phyloP scores from a whole-genome alignment of 2,113 vertebrate genomes.

The Oenanthe oenanthe region DNA sequence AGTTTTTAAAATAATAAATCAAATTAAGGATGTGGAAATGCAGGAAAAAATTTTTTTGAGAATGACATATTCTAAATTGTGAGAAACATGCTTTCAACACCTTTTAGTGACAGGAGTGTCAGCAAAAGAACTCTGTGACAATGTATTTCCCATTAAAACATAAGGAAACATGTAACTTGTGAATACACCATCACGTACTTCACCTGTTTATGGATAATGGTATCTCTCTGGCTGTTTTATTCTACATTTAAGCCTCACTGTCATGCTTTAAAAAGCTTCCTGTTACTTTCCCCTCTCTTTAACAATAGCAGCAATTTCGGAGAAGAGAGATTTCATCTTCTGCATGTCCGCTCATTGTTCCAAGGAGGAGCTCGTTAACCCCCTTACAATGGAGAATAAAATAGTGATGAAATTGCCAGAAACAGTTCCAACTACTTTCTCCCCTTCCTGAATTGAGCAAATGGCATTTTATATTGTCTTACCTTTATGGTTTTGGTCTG shows the following conservation, averaged over 20 bases:
- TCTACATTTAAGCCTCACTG: not conserved
- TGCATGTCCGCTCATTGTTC: not conserved
- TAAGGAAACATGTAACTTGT: not conserved
- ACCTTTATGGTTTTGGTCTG: constrained; percentile 99
- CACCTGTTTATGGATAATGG: not conserved
- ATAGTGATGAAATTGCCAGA: not conserved
- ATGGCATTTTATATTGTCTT: constrained; percentile 67
- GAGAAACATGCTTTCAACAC: not conserved
- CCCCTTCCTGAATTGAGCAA: not conserved
- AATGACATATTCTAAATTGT: not conserved
- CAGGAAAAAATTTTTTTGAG: not conserved
- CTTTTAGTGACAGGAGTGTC: not conserved
- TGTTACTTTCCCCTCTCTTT: not conserved
- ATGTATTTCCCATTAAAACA: not conserved
- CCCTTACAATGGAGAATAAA: not conserved
- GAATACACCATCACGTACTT: not conserved
- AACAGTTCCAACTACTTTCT: not conserved
- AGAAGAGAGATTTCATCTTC: not conserved
- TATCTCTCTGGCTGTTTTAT: not conserved
- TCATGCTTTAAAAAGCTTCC: not conserved
- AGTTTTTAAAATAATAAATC: constrained; percentile 58
- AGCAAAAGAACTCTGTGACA: not conserved
- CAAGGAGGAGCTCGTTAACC: not conserved
- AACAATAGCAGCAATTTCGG: not conserved
- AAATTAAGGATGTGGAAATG: constrained; percentile 30